phyloP scores from a whole-genome alignment of 1,140 invertebrate genomes.

The Cotesia glomerata region DNA sequence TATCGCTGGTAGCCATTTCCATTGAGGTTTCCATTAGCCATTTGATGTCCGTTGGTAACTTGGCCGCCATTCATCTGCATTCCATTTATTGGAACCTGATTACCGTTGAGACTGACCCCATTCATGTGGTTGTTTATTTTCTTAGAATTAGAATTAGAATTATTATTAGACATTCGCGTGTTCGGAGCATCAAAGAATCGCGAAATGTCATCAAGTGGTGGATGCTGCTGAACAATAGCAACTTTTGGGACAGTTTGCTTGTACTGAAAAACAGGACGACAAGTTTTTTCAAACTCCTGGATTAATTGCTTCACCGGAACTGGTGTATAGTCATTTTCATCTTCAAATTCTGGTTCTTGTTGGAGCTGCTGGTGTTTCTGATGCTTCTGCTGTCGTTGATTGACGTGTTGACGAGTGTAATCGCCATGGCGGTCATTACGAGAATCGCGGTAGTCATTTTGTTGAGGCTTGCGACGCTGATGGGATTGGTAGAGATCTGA shows the following conservation, averaged over 20 bases:
- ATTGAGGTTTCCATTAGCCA: not conserved
- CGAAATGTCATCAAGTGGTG: conserved; percentile 46
- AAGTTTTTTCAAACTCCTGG: conserved; percentile 69
- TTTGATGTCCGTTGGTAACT: conserved; percentile 1
- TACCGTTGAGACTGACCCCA: too few relatives aligned
- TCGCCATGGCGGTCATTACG: conserved; percentile 9
- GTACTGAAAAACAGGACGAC: conserved; percentile 65
- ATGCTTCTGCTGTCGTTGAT: conserved; percentile 8
- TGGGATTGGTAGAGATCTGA: conserved; percentile 23
- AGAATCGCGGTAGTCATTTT: not conserved
- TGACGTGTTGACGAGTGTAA: not conserved
- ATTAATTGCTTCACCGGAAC: conserved; percentile 71
- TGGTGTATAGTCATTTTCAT: conserved; percentile 63
- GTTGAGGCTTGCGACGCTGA: not conserved
- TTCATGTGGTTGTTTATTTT: too few relatives aligned
- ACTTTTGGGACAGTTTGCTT: conserved; percentile 62
- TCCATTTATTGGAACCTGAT: conserved; percentile 23
- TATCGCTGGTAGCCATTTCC: conserved; percentile 19
- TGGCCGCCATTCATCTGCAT: not conserved
- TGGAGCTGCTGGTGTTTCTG: not conserved
- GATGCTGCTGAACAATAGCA: conserved; percentile 45
- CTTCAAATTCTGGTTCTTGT: conserved; percentile 30
- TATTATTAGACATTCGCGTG: too few relatives aligned
- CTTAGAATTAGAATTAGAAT: too few relatives aligned
- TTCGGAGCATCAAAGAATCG: conserved; percentile 52